A percentile compares a stretch with the other conserved stretches of the same genome.
phyloP scores from a whole-genome alignment of 1,140 invertebrate species.

The Drosophila sulfurigaster region DNA sequence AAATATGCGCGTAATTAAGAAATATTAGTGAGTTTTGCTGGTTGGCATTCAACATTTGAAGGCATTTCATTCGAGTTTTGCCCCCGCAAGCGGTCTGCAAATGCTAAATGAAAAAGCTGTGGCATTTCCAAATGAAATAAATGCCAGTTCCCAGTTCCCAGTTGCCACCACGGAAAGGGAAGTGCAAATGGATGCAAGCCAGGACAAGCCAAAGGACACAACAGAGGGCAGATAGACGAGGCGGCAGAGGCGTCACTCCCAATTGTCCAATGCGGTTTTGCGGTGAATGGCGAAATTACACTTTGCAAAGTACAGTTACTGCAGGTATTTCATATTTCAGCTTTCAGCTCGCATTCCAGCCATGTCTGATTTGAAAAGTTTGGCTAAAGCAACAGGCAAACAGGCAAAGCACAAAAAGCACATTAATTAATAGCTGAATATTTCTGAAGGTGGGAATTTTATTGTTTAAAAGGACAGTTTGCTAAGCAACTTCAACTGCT shows the following conservation, averaged over 20 bases:
- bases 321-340: slow-evolving; percentile 1
- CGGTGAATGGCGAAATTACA: slow-evolving; percentile 2
- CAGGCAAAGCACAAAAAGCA: background rate
- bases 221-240: background rate
- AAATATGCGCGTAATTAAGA: slow-evolving; percentile 72
- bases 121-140: slow-evolving; percentile 74
- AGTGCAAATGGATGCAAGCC: background rate
- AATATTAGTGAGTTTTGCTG: slow-evolving; percentile 55
- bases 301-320: slow-evolving; percentile 38
- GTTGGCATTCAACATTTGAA: slow-evolving; percentile 60
- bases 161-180: background rate
- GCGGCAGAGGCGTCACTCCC: background rate
- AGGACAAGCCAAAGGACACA: background rate
- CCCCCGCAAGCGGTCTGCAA: slow-evolving; percentile 39
- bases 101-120: slow-evolving; percentile 67
- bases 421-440: background rate
- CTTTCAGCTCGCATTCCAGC: background rate
- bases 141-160: slow-evolving; percentile 16
- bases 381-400: background rate
- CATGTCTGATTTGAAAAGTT: background rate
- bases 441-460: too few species aligned
- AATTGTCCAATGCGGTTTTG: slow-evolving; percentile 11
- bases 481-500: too few species aligned
- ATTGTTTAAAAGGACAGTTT: too few species aligned
- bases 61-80: slow-evolving; percentile 52